These are phyloP conservation scores for Proctacanthus coquilletti DNA, from an alignment of 1,140 invertebrate species.

Conservation along the genomic window DNA sequence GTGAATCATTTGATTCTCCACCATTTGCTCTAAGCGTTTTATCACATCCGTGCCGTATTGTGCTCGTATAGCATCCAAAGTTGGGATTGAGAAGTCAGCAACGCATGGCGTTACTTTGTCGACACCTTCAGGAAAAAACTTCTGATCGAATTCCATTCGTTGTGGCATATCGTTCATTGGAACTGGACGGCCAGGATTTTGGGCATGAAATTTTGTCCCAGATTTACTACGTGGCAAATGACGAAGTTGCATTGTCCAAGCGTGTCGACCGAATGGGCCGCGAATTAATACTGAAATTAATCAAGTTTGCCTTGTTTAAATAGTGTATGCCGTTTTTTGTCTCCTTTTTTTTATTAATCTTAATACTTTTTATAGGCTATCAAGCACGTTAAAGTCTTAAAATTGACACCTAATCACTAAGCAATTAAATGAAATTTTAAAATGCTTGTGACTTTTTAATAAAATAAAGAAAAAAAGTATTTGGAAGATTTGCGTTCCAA, in stretches of 20 bases:
- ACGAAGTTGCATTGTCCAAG: slow-evolving; percentile 81
- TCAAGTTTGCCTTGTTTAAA: too few species aligned
- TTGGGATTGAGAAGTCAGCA: slow-evolving; percentile 56
- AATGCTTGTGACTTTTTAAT: too few species aligned
- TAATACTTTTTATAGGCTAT: too few species aligned
- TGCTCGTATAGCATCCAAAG: slow-evolving; percentile 44
- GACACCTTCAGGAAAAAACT: slow-evolving; percentile 69
- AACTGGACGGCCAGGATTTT: slow-evolving; percentile 61
- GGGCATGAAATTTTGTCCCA: slow-evolving; percentile 47
- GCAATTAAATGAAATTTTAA: too few species aligned
- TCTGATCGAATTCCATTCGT: slow-evolving; percentile 45
- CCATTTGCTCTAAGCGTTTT: slow-evolving; percentile 36
- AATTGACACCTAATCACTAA: too few species aligned
- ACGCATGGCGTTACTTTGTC: slow-evolving; percentile 62
- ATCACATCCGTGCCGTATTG: slow-evolving; percentile 35
- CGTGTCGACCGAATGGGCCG: slow-evolving; percentile 82
- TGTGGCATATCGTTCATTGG: slow-evolving; percentile 53
- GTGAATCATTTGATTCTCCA: slow-evolving; percentile 31
- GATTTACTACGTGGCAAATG: slow-evolving; percentile 68
- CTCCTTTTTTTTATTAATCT: too few species aligned
- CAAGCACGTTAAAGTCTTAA: too few species aligned
- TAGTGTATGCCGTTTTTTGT: too few species aligned
- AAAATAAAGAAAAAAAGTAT: too few species aligned
- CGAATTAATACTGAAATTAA: slow-evolving; percentile 58
- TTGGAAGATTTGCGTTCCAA: too few species aligned